Conservation (phyloP, 2,113 vertebrate genomes). For the Carassius carassius region DNA sequence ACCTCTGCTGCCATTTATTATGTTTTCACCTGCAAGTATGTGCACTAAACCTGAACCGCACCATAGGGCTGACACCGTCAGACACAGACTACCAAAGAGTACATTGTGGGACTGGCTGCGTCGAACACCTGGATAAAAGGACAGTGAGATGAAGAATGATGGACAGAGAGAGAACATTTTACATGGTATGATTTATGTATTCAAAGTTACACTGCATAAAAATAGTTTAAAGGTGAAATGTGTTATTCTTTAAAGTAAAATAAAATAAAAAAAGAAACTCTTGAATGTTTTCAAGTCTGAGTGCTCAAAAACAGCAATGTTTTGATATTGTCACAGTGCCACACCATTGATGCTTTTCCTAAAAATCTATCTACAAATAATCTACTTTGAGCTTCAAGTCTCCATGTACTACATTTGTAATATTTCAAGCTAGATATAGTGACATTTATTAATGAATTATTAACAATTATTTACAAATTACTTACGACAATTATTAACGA, state of each 20-base stretch:
- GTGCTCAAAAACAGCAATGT: background rate
- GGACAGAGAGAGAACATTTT: background rate
- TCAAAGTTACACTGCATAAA: background rate
- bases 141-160: background rate
- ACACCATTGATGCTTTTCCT: background rate
- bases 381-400: background rate
- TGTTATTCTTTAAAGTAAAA: background rate
- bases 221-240: background rate
- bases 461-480: too few species aligned
- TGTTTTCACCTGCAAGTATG: constrained; percentile 75
- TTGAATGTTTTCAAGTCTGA: background rate
- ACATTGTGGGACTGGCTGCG: constrained; percentile 66
- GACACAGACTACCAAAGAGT: constrained; percentile 76
- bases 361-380: background rate
- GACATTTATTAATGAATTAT: too few species aligned
- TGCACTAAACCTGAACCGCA: constrained; percentile 78
- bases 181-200: background rate
- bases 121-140: constrained; percentile 72
- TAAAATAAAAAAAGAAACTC: too few species aligned
- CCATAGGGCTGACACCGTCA: constrained; percentile 83
- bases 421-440: background rate
- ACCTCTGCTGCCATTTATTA: constrained; percentile 51
- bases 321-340: background rate
- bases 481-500: too few species aligned
- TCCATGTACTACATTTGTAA: background rate